A percentile compares a stretch with the other conserved stretches of the same genome.
Evolutionary conservation across 1,140 invertebrate species (phyloP).

Genomic region (Scylla paramamosain): DNA sequence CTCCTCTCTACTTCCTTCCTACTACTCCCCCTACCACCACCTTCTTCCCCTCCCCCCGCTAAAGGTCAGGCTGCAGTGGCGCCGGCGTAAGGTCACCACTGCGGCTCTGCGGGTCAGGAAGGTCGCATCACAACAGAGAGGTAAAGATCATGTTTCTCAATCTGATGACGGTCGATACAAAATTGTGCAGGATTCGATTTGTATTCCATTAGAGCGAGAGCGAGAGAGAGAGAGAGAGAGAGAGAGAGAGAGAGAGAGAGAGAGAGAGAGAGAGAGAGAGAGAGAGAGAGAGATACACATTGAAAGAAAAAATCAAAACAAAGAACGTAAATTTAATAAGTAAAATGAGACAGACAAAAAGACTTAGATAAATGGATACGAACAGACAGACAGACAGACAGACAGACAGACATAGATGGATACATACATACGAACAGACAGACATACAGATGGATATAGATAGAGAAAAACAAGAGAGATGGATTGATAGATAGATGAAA

Average conservation of each 20-base stretch:
- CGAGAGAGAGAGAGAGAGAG: not conserved
- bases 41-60: not conserved
- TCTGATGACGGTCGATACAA: not conserved
- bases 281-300: no score
- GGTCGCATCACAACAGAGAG: not conserved
- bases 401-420: no score
- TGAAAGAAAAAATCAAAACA: no score
- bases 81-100: not conserved
- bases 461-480: no score
- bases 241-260: no score
- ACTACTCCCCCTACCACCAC: not conserved
- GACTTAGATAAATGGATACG: no score
- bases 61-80: slow-evolving; percentile 31
- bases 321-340: not conserved
- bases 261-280: no score
- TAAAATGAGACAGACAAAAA: not conserved
- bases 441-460: no score
- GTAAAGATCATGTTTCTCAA: not conserved
- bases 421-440: no score
- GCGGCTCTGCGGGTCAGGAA: not conserved
- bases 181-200: not conserved
- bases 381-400: no score
- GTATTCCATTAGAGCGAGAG: not conserved
- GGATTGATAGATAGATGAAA: not conserved
- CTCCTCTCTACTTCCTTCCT: not conserved